Percentiles rank a stretch among this genome's conserved stretches.
phyloP scores from a whole-genome alignment of 2,113 vertebrate species.

The Tragelaphus buxtoni region DNA sequence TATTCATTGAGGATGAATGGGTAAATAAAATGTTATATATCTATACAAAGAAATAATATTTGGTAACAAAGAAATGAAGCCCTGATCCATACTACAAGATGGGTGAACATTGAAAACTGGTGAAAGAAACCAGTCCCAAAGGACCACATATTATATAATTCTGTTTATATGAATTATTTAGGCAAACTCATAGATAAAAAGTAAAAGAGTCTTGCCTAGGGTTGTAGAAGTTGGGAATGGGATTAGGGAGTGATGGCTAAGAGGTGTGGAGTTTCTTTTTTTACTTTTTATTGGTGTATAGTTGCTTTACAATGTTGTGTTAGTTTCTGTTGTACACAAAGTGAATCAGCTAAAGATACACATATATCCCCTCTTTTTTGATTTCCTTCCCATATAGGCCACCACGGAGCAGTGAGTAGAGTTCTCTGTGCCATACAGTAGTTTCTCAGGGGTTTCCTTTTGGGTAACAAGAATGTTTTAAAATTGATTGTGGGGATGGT shows the following conservation, averaged over 20 bases:
- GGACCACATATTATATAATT: background rate
- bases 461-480: background rate
- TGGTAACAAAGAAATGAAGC: background rate
- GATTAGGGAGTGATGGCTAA: background rate
- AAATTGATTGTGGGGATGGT: background rate
- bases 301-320: background rate
- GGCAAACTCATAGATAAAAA: background rate
- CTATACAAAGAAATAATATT: background rate
- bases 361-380: background rate
- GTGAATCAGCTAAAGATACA: background rate
- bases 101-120: background rate
- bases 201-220: background rate
- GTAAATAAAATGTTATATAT: background rate
- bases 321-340: background rate
- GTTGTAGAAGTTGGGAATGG: background rate
- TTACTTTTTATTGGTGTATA: background rate
- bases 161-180: background rate
- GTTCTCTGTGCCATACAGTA: background rate
- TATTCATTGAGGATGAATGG: background rate
- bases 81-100: background rate
- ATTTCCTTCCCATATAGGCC: background rate
- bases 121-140: conserved; percentile 7
- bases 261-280: background rate
- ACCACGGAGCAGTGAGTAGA: background rate
- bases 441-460: background rate